Percentiles rank a stretch among this genome's conserved stretches.
Conservation (phyloP, 37 sponge, comb jelly and placozoan genomes). For the Bolinopsis microptera region DNA sequence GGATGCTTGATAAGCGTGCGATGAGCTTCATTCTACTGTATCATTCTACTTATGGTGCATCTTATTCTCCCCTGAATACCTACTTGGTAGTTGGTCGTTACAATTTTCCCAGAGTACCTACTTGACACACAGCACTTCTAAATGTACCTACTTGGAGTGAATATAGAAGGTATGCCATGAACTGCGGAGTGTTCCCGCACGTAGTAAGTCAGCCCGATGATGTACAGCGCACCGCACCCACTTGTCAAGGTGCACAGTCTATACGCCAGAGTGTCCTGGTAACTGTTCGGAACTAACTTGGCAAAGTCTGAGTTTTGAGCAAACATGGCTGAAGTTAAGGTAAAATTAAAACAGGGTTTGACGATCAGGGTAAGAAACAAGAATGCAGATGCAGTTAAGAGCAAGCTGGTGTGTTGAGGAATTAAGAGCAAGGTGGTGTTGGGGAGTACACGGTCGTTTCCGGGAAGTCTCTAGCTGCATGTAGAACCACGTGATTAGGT, state of each 20-base stretch:
- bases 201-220: conserved; percentile 5
- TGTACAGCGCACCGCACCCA: not conserved
- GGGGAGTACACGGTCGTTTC: not conserved
- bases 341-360: not conserved
- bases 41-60: too few relatives aligned
- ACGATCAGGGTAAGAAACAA: not conserved
- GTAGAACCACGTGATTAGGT: not conserved
- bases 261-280: conserved; percentile 30
- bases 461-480: not conserved
- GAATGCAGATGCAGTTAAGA: not conserved
- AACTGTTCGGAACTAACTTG: conserved; percentile 33
- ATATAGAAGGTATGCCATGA: not conserved
- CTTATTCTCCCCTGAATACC: too few relatives aligned
- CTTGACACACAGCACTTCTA: too few relatives aligned
- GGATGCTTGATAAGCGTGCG: too few relatives aligned
- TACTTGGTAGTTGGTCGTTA: too few relatives aligned
- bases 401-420: not conserved
- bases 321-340: not conserved
- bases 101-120: too few relatives aligned
- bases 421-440: not conserved
- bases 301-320: not conserved
- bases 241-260: conserved; percentile 16
- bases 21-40: too few relatives aligned
- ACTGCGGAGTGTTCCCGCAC: not conserved
- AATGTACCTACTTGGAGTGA: conserved; percentile 18